phyloP scores from a whole-genome alignment of 2,797 vertebrate genomes.

The Sebastes paucispinis region DNA sequence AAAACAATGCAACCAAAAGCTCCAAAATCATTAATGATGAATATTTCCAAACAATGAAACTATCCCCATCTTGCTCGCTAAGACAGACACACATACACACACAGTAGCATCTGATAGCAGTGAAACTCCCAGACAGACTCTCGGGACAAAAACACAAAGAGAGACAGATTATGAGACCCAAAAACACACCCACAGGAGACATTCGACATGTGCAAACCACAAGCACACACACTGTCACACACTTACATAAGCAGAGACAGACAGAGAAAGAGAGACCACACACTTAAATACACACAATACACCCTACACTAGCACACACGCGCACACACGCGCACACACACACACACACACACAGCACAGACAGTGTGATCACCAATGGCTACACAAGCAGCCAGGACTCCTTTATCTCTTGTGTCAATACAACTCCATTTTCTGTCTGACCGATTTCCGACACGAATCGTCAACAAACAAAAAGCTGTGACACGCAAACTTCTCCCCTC shows the following conservation, averaged over 20 bases:
- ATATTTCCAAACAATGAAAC: conserved; percentile 27
- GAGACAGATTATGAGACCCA: conserved; percentile 24
- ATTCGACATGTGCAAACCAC: conserved; percentile 26
- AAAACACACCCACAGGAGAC: conserved; percentile 13
- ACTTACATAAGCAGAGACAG: conserved; percentile 23
- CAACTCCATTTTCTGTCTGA: conserved; percentile 49
- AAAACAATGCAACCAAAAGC: conserved; percentile 13
- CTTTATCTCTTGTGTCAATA: conserved; percentile 59
- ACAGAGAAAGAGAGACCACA: conserved; percentile 1
- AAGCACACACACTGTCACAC: background rate
- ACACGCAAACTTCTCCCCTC: conserved; percentile 24
- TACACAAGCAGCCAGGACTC: conserved; percentile 30
- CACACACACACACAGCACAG: conserved; percentile 13
- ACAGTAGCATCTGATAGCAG: conserved; percentile 21
- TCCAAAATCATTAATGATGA: conserved; percentile 17
- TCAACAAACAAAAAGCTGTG: conserved; percentile 45
- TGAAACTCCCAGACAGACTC: conserved; percentile 20
- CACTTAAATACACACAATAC: background rate
- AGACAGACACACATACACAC: background rate
- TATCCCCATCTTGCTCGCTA: background rate
- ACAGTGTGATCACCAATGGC: conserved; percentile 51
- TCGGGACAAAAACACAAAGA: conserved; percentile 9
- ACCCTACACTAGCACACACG: background rate
- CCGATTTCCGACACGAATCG: conserved; percentile 45
- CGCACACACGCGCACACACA: background rate